Evolutionary conservation across 2,888 invertebrate genomes (phyloP).

Genomic region (Drosophila eohydei): DNA sequence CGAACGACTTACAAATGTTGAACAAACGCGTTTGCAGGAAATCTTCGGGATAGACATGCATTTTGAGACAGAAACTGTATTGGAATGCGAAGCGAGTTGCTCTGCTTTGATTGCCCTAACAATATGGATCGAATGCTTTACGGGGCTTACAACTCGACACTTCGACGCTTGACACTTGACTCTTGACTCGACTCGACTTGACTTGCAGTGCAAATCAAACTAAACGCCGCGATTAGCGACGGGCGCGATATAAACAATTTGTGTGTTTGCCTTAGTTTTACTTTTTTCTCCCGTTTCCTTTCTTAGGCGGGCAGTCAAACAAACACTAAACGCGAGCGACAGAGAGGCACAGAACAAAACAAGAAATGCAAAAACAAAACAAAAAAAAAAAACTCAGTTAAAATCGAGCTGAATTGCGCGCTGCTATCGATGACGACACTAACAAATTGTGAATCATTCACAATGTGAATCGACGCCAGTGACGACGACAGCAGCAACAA

Average conservation of each 20-base stretch:
- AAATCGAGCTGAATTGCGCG: conserved; percentile 23
- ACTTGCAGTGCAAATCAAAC: conserved; percentile 63
- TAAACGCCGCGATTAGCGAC: conserved; percentile 55
- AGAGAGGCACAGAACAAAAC: background rate
- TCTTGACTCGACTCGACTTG: background rate
- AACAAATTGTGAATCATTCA: conserved; percentile 45
- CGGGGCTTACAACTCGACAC: background rate
- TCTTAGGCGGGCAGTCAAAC: conserved; percentile 4
- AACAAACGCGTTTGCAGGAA: conserved; percentile 38
- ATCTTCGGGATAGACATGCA: conserved; percentile 53
- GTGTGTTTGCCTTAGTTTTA: background rate
- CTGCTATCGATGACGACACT: conserved; percentile 59
- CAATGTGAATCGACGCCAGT: conserved; percentile 19
- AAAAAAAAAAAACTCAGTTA: conserved; percentile 51
- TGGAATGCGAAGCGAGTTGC: no score
- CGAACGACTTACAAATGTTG: conserved; percentile 52
- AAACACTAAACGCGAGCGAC: background rate
- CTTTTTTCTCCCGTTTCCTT: background rate
- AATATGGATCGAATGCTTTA: background rate
- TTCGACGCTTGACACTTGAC: background rate
- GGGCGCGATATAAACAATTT: conserved; percentile 59
- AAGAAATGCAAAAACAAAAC: conserved; percentile 4
- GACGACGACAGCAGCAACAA: conserved; percentile 12
- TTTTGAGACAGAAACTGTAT: conserved; percentile 1
- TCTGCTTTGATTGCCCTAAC: no score